Percentiles rank a stretch among this genome's conserved stretches.
Evolutionary conservation across 2,888 invertebrate species (phyloP).

Genomic region (Drepana falcataria): DNA sequence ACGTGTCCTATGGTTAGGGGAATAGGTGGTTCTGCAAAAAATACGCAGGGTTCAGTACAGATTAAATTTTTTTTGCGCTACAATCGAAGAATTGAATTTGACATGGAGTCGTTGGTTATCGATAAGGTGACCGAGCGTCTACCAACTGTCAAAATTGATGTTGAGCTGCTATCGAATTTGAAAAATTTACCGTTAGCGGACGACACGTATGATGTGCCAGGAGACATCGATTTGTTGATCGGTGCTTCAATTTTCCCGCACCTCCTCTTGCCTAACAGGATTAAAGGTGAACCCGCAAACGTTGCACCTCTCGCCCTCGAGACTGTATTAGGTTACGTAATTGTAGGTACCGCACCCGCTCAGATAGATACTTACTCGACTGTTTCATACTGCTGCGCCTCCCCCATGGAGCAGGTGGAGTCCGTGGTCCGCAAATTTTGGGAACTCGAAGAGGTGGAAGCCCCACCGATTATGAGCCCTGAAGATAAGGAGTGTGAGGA

Average conservation of each 20-base stretch:
- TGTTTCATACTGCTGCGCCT: slow-evolving; percentile 5
- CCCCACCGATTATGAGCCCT: too few species aligned
- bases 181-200: slow-evolving; percentile 9
- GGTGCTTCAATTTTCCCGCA: slow-evolving; percentile 12
- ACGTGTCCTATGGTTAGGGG: slow-evolving; percentile 2
- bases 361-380: background rate
- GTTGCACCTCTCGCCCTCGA: slow-evolving; percentile 5
- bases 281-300: background rate
- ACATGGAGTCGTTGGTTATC: slow-evolving; percentile 8
- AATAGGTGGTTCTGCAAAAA: slow-evolving; percentile 8
- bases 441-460: slow-evolving; percentile 5
- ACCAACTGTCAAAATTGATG: slow-evolving; percentile 7
- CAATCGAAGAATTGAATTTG: slow-evolving; percentile 6
- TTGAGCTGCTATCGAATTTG: slow-evolving; percentile 2
- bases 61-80: slow-evolving; percentile 7
- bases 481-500: slow-evolving; percentile 10
- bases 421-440: slow-evolving; percentile 8
- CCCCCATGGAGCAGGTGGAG: slow-evolving; percentile 2
- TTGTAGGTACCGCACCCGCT: slow-evolving; percentile 10
- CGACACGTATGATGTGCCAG: slow-evolving; percentile 6
- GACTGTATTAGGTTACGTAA: slow-evolving; percentile 10
- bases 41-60: slow-evolving; percentile 1
- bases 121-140: slow-evolving; percentile 10
- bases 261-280: slow-evolving; percentile 6
- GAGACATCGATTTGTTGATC: slow-evolving; percentile 10